Conservation (phyloP, 2,888 invertebrate genomes). For the Conchocele bisecta region DNA sequence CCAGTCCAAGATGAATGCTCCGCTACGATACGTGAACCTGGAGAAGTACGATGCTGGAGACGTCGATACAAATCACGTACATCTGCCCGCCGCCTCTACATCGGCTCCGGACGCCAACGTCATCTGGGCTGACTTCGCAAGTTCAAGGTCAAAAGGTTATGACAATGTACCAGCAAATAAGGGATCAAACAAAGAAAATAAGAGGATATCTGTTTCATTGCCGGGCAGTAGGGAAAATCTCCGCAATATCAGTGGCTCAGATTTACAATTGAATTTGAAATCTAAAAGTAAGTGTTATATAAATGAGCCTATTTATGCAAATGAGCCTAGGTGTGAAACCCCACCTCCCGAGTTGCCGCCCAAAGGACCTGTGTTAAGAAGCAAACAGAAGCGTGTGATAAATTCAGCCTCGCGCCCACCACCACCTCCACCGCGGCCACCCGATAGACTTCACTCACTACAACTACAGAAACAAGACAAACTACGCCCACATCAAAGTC, state of each 20-base stretch:
- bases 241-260: conserved; percentile 45
- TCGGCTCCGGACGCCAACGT: conserved; percentile 50
- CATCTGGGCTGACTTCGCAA: conserved; percentile 10
- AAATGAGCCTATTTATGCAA: conserved; percentile 72
- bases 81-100: conserved; percentile 59
- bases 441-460: conserved; percentile 22
- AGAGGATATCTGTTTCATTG: conserved; percentile 42
- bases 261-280: conserved; percentile 34
- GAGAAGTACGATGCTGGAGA: conserved; percentile 71
- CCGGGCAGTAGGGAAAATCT: conserved; percentile 57
- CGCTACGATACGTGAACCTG: conserved; percentile 77
- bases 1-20: conserved; percentile 68
- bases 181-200: conserved; percentile 46
- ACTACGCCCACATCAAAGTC: conserved; percentile 21
- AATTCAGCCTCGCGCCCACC: conserved; percentile 41
- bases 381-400: conserved; percentile 45
- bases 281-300: conserved; percentile 11
- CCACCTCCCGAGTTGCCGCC: conserved; percentile 76
- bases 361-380: conserved; percentile 72
- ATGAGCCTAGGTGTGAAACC: conserved; percentile 60
- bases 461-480: conserved; percentile 25
- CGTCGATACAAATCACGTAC: conserved; percentile 65
- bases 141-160: conserved; percentile 53
- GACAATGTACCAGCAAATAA: conserved; percentile 41
- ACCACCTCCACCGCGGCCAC: conserved; percentile 51